These are phyloP conservation scores for Diabrotica balteata DNA, from an alignment of 2,888 invertebrate species.

Conservation along the genomic window DNA sequence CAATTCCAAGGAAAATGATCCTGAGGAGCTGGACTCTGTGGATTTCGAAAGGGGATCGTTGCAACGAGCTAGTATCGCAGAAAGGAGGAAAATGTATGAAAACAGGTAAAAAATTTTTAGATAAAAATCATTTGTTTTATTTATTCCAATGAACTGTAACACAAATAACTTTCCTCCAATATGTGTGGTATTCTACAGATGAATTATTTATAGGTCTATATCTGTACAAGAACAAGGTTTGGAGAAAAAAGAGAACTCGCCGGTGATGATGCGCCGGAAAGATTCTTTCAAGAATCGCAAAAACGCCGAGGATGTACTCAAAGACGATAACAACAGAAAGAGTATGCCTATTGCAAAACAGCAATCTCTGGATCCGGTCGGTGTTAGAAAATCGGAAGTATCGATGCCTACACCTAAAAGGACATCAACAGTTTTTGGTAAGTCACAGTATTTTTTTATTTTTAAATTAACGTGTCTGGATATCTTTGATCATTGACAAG, in stretches of 20 bases:
- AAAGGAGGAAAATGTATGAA: constrained; percentile 79
- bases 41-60: constrained; percentile 68
- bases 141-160: neutral
- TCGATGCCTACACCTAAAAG: constrained; percentile 75
- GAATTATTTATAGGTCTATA: constrained; percentile 24
- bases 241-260: constrained; percentile 72
- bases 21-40: constrained; percentile 62
- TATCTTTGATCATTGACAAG: too few relatives aligned
- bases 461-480: too few relatives aligned
- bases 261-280: constrained; percentile 75
- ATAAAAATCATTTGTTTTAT: neutral
- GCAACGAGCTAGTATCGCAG: constrained; percentile 78
- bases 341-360: constrained; percentile 61
- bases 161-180: too few relatives aligned
- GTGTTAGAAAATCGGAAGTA: constrained; percentile 58
- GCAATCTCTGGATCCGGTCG: constrained; percentile 62
- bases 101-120: constrained; percentile 20
- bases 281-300: constrained; percentile 73
- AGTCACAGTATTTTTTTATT: constrained; percentile 28
- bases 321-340: constrained; percentile 60
- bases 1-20: constrained; percentile 57
- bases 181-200: neutral
- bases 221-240: constrained; percentile 49
- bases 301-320: constrained; percentile 61
- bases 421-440: constrained; percentile 86